These are phyloP conservation scores for Falcunculus frontatus DNA, from an alignment of 2,113 vertebrate species.

Conservation along the genomic window DNA sequence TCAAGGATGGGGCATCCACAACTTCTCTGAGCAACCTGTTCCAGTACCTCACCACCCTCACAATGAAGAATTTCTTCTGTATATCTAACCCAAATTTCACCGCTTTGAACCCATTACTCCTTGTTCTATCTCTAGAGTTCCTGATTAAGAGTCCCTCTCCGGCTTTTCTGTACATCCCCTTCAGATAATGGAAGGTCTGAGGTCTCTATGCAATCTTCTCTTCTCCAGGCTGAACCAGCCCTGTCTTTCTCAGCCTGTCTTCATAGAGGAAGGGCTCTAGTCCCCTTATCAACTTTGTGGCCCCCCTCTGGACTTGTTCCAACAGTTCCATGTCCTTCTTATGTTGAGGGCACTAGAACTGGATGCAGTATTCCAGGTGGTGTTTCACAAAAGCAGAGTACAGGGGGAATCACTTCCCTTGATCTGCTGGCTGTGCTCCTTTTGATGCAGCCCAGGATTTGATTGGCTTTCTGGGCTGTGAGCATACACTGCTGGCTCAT, in stretches of 20 bases:
- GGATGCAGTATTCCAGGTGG: background rate
- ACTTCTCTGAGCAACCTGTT: background rate
- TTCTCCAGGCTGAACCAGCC: background rate
- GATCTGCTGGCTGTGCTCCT: background rate
- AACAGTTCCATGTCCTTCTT: too few species aligned
- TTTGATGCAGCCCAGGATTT: background rate
- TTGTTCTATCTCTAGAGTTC: background rate
- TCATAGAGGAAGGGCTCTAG: background rate
- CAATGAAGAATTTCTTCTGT: background rate
- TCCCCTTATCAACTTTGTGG: background rate
- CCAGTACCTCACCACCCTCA: background rate
- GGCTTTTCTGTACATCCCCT: background rate
- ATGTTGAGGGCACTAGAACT: background rate
- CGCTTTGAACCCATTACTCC: background rate
- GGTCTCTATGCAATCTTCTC: background rate
- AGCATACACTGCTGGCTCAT: too few species aligned
- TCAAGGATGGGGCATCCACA: background rate
- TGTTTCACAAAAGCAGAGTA: background rate
- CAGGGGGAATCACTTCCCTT: background rate
- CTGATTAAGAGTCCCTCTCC: background rate
- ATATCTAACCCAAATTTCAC: background rate
- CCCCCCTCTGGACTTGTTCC: background rate
- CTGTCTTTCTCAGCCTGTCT: background rate
- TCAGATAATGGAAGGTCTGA: background rate
- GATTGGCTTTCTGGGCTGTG: background rate